Evolutionary conservation across 2,888 invertebrate genomes (phyloP).

Genomic region (Brachynemurus nebulosus): DNA sequence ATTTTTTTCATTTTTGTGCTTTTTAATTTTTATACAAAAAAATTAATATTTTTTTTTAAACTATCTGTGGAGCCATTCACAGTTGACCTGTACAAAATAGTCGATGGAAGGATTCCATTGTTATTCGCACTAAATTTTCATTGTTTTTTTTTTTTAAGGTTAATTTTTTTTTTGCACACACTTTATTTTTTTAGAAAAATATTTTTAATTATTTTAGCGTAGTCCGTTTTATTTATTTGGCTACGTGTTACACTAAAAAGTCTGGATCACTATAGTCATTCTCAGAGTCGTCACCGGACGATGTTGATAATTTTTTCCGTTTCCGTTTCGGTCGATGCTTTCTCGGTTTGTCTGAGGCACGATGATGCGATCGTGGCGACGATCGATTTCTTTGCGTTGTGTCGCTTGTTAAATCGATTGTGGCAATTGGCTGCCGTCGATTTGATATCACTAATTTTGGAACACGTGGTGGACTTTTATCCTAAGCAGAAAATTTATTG

Average conservation of each 20-base stretch:
- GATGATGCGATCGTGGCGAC: constrained; percentile 27
- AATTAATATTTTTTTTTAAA: too few species aligned
- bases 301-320: constrained; percentile 38
- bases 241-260: constrained; percentile 22
- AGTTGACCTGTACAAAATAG: too few species aligned
- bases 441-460: constrained; percentile 37
- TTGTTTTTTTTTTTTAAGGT: too few species aligned
- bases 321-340: constrained; percentile 39
- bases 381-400: constrained; percentile 21
- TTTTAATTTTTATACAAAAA: too few species aligned
- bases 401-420: background rate
- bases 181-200: too few species aligned
- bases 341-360: constrained; percentile 31
- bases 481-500: constrained; percentile 9
- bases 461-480: constrained; percentile 33
- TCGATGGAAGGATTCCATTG: too few species aligned
- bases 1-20: too few species aligned
- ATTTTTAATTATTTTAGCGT: too few species aligned
- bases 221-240: too few species aligned
- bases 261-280: constrained; percentile 49
- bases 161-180: too few species aligned
- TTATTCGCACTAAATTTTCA: too few species aligned
- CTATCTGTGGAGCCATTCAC: too few species aligned
- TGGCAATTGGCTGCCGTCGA: constrained; percentile 17
- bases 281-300: constrained; percentile 46